phyloP scores from a whole-genome alignment of 2,113 vertebrate species.

The Pterocles gutturalis region DNA sequence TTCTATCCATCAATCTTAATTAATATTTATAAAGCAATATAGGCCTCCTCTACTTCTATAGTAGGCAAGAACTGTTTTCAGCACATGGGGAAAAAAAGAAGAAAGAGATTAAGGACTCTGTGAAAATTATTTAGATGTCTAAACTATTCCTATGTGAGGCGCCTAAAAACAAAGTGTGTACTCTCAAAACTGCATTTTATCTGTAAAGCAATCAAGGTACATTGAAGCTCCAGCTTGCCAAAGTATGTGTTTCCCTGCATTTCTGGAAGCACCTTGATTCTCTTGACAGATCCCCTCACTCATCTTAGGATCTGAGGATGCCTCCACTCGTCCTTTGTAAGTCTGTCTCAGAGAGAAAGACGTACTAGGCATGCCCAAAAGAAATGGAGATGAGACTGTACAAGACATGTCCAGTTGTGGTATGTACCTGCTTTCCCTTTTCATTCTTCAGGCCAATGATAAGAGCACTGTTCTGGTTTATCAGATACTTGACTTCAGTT shows the following conservation, averaged over 20 bases:
- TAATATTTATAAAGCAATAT: background rate
- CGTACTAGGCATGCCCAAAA: background rate
- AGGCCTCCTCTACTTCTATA: background rate
- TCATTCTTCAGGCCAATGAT: background rate
- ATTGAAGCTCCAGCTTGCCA: background rate
- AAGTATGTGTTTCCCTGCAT: background rate
- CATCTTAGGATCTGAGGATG: background rate
- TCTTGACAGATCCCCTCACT: background rate
- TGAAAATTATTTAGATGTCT: background rate
- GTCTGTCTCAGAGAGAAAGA: background rate
- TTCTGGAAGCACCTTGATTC: background rate
- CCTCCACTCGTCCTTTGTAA: background rate
- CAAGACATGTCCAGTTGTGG: background rate
- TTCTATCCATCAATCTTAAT: background rate
- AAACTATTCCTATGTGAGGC: background rate
- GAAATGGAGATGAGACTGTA: background rate
- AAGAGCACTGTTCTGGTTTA: background rate
- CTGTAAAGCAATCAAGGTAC: background rate
- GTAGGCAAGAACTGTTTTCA: background rate
- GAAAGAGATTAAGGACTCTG: background rate
- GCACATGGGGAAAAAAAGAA: background rate
- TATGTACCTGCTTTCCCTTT: background rate
- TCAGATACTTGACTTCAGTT: background rate
- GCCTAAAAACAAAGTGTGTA: background rate
- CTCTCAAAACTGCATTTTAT: background rate